These are phyloP conservation scores for Hyles lineata DNA, from an alignment of 2,888 invertebrate species.

Conservation along the genomic window DNA sequence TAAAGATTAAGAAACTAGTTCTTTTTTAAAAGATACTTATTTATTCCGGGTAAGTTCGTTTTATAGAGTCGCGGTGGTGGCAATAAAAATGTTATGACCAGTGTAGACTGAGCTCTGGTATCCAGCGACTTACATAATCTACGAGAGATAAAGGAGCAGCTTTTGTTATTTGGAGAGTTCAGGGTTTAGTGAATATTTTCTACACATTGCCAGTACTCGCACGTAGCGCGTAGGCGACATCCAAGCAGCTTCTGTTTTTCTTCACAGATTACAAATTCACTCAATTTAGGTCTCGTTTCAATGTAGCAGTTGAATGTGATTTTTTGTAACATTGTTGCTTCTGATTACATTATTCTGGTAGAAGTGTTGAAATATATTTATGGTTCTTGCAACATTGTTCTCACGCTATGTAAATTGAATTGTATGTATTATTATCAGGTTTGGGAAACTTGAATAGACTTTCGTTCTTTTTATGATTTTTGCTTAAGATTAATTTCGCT, in stretches of 20 bases:
- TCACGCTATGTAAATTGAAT: conserved; percentile 8
- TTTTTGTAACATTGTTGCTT: conserved; percentile 20
- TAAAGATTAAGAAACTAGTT: conserved; percentile 34
- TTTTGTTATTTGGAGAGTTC: conserved; percentile 46
- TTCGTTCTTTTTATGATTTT: not conserved
- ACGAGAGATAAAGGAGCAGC: conserved; percentile 33
- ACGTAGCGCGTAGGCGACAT: conserved; percentile 74
- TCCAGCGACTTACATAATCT: conserved; percentile 34
- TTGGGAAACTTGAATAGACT: not conserved
- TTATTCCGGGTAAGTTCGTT: conserved; percentile 64
- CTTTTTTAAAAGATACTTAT: conserved; percentile 52
- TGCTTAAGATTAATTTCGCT: too few species aligned
- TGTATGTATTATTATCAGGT: not conserved
- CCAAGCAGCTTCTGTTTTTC: conserved; percentile 75
- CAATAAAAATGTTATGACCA: conserved; percentile 61
- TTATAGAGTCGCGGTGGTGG: conserved; percentile 63
- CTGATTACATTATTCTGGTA: conserved; percentile 22
- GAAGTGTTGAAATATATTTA: conserved; percentile 21
- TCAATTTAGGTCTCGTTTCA: conserved; percentile 58
- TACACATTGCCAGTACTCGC: conserved; percentile 64
- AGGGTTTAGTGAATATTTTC: conserved; percentile 49
- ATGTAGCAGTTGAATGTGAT: conserved; percentile 49
- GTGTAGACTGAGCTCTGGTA: conserved; percentile 43
- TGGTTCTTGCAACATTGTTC: conserved; percentile 4
- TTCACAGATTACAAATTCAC: conserved; percentile 71